Evolutionary conservation across 2,888 invertebrate species (phyloP).

Genomic region (Netelia virgata): DNA sequence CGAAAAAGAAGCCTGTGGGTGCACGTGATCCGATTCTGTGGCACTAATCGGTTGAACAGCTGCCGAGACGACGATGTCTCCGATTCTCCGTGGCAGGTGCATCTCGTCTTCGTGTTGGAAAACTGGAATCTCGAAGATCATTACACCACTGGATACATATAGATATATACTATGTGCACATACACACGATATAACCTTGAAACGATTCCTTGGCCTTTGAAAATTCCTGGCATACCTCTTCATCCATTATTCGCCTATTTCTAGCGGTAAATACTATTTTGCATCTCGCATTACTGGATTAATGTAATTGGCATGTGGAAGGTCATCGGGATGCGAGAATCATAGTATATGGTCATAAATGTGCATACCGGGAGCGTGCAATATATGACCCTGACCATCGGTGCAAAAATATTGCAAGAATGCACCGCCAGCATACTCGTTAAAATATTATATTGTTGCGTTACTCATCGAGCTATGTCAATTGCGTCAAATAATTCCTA

Average conservation of each 20-base stretch:
- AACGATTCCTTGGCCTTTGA: slow-evolving; percentile 45
- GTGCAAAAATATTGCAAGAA: neutral
- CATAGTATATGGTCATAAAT: neutral
- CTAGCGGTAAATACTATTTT: slow-evolving; percentile 32
- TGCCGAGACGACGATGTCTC: slow-evolving; percentile 34
- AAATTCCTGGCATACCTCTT: slow-evolving; percentile 34
- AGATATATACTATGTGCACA: neutral
- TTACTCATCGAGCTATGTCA: slow-evolving; percentile 26
- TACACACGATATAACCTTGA: slow-evolving; percentile 21
- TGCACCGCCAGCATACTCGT: slow-evolving; percentile 22
- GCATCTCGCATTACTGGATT: slow-evolving; percentile 41
- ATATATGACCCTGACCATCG: slow-evolving; percentile 60
- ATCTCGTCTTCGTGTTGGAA: slow-evolving; percentile 21
- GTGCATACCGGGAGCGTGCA: neutral
- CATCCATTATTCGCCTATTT: slow-evolving; percentile 15
- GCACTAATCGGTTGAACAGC: slow-evolving; percentile 49
- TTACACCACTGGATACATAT: neutral
- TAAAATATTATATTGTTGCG: slow-evolving; percentile 50
- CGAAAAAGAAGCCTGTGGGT: slow-evolving; percentile 2
- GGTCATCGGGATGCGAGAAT: slow-evolving; percentile 36
- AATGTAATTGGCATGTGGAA: slow-evolving; percentile 47
- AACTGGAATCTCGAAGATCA: slow-evolving; percentile 14
- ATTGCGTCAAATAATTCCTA: slow-evolving; percentile 35
- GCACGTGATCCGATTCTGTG: slow-evolving; percentile 39
- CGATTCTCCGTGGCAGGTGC: slow-evolving; percentile 30